Conservation (phyloP, 2,113 vertebrate genomes). For the Gobius niger region DNA sequence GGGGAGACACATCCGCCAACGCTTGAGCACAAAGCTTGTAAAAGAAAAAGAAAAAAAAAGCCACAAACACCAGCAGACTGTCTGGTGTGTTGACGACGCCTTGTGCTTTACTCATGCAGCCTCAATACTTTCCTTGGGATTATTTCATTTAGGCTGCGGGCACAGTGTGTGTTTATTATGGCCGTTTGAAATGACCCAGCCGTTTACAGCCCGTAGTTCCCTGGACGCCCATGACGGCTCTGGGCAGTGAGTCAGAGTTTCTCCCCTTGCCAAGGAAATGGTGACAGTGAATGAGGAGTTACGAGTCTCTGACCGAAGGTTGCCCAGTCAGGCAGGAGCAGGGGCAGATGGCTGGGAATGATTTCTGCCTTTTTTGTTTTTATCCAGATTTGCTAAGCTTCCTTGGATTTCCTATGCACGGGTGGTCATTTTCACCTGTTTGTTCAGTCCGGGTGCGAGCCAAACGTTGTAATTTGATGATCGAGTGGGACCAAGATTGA, state of each 20-base stretch:
- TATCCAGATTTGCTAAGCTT: slow-evolving; percentile 36
- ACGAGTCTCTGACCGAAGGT: slow-evolving; percentile 53
- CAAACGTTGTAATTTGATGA: slow-evolving; percentile 18
- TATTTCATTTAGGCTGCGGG: slow-evolving; percentile 50
- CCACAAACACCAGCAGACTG: slow-evolving; percentile 59
- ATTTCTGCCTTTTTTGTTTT: slow-evolving; percentile 29
- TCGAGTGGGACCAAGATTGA: not conserved
- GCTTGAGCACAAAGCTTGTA: slow-evolving; percentile 38
- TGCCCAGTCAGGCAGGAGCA: slow-evolving; percentile 49
- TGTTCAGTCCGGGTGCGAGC: slow-evolving; percentile 6
- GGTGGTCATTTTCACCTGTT: slow-evolving; percentile 43
- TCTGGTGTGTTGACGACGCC: slow-evolving; percentile 67
- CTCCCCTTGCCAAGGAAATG: slow-evolving; percentile 56
- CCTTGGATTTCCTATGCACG: slow-evolving; percentile 26
- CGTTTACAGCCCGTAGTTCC: slow-evolving; percentile 46
- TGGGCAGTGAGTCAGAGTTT: slow-evolving; percentile 43
- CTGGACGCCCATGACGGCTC: slow-evolving; percentile 42
- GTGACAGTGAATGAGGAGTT: slow-evolving; percentile 47
- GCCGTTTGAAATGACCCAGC: slow-evolving; percentile 46
- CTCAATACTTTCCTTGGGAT: slow-evolving; percentile 42
- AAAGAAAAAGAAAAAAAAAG: slow-evolving; percentile 50
- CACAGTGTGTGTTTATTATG: slow-evolving; percentile 58
- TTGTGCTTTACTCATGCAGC: slow-evolving; percentile 48
- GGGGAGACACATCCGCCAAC: slow-evolving; percentile 58
- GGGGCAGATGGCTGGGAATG: slow-evolving; percentile 22